Percentiles rank a stretch among this genome's conserved stretches.
Evolutionary conservation across 2,888 invertebrate species (phyloP).

Genomic region (Dicyrtoma fusca): DNA sequence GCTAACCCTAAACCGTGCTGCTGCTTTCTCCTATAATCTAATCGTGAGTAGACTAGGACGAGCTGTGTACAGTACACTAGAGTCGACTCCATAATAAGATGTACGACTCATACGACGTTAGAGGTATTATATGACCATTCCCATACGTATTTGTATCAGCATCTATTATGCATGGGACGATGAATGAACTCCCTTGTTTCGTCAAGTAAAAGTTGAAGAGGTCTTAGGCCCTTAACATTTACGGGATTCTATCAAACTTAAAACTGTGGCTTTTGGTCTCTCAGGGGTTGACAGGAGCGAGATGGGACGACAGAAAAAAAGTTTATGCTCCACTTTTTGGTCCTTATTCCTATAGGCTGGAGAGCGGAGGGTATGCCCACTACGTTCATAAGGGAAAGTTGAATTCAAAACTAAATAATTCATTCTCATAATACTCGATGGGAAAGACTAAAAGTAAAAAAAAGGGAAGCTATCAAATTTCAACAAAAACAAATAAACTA

Average conservation of each 20-base stretch:
- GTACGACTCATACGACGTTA: no score
- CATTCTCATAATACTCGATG: constrained; percentile 1
- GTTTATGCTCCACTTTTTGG: not conserved
- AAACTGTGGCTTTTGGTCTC: constrained; percentile 23
- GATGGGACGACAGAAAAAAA: constrained; percentile 10
- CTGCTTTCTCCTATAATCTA: no score
- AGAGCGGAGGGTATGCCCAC: no score
- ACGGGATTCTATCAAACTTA: constrained; percentile 24
- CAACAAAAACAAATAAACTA: constrained; percentile 12
- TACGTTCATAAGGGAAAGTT: not conserved
- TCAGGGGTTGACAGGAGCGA: constrained; percentile 14
- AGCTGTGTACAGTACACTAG: no score
- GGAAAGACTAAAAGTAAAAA: not conserved
- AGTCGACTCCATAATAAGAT: no score
- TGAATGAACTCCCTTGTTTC: constrained; percentile 12
- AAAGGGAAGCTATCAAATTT: constrained; percentile 17
- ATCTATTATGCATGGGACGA: not conserved
- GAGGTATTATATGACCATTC: no score
- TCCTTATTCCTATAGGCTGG: not conserved
- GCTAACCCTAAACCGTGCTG: no score
- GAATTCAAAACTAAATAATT: constrained; percentile 21
- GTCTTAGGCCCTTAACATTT: constrained; percentile 9
- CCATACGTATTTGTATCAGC: no score
- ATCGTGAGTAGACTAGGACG: no score
- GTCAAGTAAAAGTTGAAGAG: constrained; percentile 5